These are phyloP conservation scores for Gerris lacustris DNA, from an alignment of 2,888 invertebrate genomes.

Conservation along the genomic window DNA sequence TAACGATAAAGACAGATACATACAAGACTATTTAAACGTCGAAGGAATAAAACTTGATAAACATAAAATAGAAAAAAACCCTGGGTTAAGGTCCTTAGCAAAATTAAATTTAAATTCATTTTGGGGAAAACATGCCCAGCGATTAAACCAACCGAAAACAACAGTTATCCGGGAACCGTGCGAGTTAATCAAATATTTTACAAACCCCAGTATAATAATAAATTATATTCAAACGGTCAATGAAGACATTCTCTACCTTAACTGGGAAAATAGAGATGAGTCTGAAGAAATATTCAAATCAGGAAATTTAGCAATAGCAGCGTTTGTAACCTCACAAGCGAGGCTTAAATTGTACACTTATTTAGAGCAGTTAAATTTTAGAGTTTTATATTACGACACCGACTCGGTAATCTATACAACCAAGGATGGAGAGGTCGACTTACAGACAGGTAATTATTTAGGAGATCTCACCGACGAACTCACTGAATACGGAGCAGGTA, in stretches of 20 bases:
- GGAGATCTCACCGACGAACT: too few species aligned
- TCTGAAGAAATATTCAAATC: not conserved
- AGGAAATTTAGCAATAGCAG: conserved; percentile 34
- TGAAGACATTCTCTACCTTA: too few species aligned
- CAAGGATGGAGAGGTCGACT: conserved; percentile 15
- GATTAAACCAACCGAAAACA: not conserved
- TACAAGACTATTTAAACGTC: not conserved
- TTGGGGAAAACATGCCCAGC: not conserved
- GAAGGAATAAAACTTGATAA: not conserved
- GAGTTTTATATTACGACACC: conserved; percentile 36
- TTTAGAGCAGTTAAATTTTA: conserved; percentile 31
- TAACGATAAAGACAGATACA: conserved; percentile 12
- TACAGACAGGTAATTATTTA: too few species aligned
- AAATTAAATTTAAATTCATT: not conserved
- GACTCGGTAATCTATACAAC: conserved; percentile 33
- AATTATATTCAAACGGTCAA: too few species aligned
- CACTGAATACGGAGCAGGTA: too few species aligned
- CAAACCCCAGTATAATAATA: too few species aligned
- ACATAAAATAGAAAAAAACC: too few species aligned
- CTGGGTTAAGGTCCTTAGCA: not conserved
- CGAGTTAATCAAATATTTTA: too few species aligned
- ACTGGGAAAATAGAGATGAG: not conserved
- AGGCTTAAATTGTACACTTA: conserved; percentile 33
- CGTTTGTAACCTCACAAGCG: conserved; percentile 35
- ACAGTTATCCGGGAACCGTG: not conserved